Evolutionary conservation across 23 tunicate genomes (phyloP).

Genomic region (Halocynthia aurantium): DNA sequence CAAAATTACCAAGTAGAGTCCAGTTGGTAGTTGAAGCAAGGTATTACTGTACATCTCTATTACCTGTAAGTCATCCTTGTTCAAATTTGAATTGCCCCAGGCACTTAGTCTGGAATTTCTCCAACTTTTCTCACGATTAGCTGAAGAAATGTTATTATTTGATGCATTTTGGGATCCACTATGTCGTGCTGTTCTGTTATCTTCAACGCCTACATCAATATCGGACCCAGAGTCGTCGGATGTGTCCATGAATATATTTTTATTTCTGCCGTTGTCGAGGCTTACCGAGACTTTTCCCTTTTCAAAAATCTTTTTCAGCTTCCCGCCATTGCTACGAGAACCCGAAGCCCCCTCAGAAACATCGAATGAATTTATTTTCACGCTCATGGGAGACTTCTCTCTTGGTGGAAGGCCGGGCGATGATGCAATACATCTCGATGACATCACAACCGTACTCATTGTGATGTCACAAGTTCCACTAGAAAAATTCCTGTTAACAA

Average conservation of each 20-base stretch:
- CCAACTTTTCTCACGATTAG: no score
- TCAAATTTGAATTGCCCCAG: no score
- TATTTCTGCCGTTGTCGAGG: background rate
- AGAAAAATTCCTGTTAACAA: no score
- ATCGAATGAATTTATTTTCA: no score
- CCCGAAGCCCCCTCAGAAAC: no score
- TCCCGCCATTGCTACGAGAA: background rate
- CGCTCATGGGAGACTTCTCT: background rate
- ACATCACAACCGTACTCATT: background rate
- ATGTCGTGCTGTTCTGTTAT: background rate
- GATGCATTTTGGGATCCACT: no score
- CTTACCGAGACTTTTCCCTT: conserved; percentile 8
- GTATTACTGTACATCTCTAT: no score
- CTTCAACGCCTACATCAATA: conserved; percentile 3
- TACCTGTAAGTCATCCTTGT: no score
- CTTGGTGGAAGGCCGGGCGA: background rate
- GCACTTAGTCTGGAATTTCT: no score
- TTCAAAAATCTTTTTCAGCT: conserved; percentile 25
- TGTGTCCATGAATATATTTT: background rate
- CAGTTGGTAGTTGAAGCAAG: no score
- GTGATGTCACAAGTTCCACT: background rate
- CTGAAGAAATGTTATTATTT: no score
- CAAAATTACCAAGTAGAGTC: no score
- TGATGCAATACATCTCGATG: background rate
- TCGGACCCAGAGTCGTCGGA: conserved; percentile 4